Conservation (phyloP, 1,140 invertebrate species). For the Panagrolaimus sp. region DNA sequence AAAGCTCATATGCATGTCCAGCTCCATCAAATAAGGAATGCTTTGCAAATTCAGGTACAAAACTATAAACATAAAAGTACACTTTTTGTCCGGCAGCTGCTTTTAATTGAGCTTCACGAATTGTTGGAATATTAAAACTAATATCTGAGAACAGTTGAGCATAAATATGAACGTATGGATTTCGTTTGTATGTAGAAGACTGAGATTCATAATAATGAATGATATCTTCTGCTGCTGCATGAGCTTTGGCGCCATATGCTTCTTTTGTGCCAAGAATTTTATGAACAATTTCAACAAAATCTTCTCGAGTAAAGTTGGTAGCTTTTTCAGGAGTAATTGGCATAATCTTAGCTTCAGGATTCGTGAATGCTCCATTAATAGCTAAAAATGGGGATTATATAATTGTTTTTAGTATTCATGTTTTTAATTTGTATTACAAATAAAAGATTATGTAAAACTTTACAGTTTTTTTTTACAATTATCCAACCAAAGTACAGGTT, state of each 20-base stretch:
- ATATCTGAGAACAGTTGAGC: conserved; percentile 3
- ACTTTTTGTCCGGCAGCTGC: background rate
- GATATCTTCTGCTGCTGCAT: background rate
- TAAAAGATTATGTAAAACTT: too few species aligned
- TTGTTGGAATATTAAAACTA: background rate
- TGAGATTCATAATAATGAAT: background rate
- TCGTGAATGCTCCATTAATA: too few species aligned
- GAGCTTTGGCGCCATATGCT: background rate
- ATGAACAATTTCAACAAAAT: background rate
- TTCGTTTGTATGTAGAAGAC: background rate
- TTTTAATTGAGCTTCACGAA: background rate
- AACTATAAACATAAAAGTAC: background rate
- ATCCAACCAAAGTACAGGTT: too few species aligned
- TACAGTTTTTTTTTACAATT: too few species aligned
- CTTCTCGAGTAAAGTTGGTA: background rate
- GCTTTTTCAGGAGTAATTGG: background rate
- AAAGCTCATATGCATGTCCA: background rate
- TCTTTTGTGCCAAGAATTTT: conserved; percentile 8
- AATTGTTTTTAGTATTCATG: background rate
- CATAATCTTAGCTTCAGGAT: background rate
- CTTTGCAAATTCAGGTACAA: background rate
- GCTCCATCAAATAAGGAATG: background rate
- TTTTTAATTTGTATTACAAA: background rate
- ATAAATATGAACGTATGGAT: background rate
- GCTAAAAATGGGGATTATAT: too few species aligned